Percentiles rank a stretch among this genome's conserved stretches.
phyloP scores from a whole-genome alignment of 2,113 vertebrate genomes.

The Fregetta grallaria region DNA sequence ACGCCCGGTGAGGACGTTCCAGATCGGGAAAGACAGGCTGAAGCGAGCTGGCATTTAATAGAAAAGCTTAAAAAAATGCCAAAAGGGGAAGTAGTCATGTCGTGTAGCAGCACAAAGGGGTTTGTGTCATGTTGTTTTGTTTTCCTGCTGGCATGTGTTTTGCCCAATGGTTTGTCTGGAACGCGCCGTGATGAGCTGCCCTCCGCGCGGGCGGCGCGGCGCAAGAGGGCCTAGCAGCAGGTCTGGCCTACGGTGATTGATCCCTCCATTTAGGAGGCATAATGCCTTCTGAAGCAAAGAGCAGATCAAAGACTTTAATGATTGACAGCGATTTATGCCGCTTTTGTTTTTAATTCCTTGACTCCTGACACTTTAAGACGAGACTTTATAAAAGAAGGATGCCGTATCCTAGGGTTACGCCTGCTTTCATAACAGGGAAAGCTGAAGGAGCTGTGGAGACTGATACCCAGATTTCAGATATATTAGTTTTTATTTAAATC shows the following conservation, averaged over 20 bases:
- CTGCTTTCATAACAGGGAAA: conserved; percentile 42
- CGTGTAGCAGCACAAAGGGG: background rate
- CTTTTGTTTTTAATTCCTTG: conserved; percentile 73
- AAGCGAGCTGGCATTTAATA: background rate
- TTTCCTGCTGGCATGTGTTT: conserved; percentile 22
- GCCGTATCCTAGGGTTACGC: conserved; percentile 45
- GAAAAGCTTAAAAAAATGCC: background rate
- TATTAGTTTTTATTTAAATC: conserved; percentile 69
- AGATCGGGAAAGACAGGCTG: background rate
- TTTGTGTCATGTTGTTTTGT: background rate
- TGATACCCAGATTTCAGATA: conserved; percentile 52
- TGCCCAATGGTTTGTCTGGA: background rate
- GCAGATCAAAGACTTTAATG: conserved; percentile 60
- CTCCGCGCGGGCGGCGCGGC: background rate
- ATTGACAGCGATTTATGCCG: conserved; percentile 58
- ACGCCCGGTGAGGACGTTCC: background rate
- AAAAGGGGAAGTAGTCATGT: background rate
- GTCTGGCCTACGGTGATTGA: conserved; percentile 37
- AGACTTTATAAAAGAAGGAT: conserved; percentile 47
- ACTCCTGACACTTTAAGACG: conserved; percentile 54
- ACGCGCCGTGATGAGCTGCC: background rate
- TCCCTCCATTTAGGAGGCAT: conserved; percentile 56
- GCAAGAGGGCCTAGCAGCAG: background rate
- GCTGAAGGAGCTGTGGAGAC: conserved; percentile 20
- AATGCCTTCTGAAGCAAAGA: conserved; percentile 55